These are phyloP conservation scores for Leucophora obtusa DNA, from an alignment of 2,888 invertebrate species.

Conservation along the genomic window DNA sequence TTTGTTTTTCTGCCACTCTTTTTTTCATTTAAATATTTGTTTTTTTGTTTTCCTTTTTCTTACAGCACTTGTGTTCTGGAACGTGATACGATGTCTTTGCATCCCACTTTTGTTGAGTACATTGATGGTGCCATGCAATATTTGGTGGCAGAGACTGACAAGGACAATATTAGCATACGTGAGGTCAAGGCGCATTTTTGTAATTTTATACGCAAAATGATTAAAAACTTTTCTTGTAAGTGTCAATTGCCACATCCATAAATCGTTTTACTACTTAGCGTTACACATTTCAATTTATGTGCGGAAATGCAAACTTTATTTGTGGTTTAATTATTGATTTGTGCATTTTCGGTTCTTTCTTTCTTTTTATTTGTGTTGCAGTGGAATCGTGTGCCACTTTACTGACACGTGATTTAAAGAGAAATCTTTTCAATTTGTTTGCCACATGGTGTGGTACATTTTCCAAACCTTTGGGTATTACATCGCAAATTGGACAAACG, in stretches of 20 bases:
- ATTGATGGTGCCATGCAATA: slow-evolving; percentile 95
- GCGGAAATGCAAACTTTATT: neutral
- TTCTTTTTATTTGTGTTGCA: slow-evolving; percentile 74
- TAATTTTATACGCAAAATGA: slow-evolving; percentile 94
- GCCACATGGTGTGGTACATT: slow-evolving; percentile 96
- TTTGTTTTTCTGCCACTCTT: neutral
- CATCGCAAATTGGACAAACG: slow-evolving; percentile 77
- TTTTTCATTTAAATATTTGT: slow-evolving; percentile 2
- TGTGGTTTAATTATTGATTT: neutral
- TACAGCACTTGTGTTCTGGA: slow-evolving; percentile 89
- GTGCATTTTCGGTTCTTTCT: neutral
- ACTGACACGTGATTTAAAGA: slow-evolving; percentile 90
- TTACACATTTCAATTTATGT: neutral
- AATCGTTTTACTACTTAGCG: neutral
- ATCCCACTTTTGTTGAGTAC: slow-evolving; percentile 94
- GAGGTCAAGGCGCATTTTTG: slow-evolving; percentile 97
- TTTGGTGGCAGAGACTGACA: slow-evolving; percentile 95
- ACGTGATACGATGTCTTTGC: slow-evolving; percentile 88
- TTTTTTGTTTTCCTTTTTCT: neutral
- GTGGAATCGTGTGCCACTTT: slow-evolving; percentile 93
- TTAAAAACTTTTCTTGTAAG: slow-evolving; percentile 94
- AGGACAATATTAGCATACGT: slow-evolving; percentile 91
- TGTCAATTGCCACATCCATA: slow-evolving; percentile 63
- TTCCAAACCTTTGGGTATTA: slow-evolving; percentile 83
- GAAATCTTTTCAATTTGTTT: slow-evolving; percentile 93